Percentiles rank a stretch among this genome's conserved stretches.
These are phyloP conservation scores for Proisotoma minuta DNA, from an alignment of 2,888 invertebrate species.

Conservation along the genomic window DNA sequence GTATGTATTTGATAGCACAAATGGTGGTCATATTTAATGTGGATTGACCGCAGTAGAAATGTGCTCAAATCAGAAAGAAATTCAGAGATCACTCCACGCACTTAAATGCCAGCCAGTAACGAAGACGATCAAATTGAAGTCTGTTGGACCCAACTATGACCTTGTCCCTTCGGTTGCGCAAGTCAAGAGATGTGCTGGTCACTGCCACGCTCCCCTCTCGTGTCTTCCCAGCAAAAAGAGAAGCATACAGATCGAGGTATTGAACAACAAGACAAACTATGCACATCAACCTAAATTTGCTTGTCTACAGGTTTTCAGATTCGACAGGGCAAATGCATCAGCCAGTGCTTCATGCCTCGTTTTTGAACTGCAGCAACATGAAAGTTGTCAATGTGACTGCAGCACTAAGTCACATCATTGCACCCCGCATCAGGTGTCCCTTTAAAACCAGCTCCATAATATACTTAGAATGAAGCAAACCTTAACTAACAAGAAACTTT, in stretches of 20 bases:
- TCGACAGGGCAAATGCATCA: not conserved
- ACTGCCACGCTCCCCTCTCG: constrained; percentile 17
- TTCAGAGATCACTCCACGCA: not conserved
- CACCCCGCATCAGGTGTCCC: constrained; percentile 24
- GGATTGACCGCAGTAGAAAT: constrained; percentile 1
- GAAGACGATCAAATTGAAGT: constrained; percentile 14
- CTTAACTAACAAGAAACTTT: not conserved
- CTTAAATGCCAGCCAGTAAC: constrained; percentile 7
- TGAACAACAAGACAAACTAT: not conserved
- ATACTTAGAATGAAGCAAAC: not conserved
- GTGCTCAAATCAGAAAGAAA: constrained; percentile 1
- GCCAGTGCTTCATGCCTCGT: constrained; percentile 18
- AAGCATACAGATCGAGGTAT: constrained; percentile 24
- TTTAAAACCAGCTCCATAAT: no score
- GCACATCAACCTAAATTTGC: not conserved
- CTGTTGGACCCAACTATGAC: constrained; percentile 24
- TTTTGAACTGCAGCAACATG: constrained; percentile 30
- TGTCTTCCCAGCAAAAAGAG: constrained; percentile 22
- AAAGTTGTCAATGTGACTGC: constrained; percentile 28
- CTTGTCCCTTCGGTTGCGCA: constrained; percentile 23
- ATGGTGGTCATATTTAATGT: no score
- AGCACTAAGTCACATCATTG: constrained; percentile 22
- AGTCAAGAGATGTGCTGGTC: constrained; percentile 27
- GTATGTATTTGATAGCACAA: no score
- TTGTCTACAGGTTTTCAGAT: constrained; percentile 4